Evolutionary conservation across 1,140 invertebrate species (phyloP), one percentile per base, ranked within the genome.

Genomic region (Zaprionus nigranus): DNA sequence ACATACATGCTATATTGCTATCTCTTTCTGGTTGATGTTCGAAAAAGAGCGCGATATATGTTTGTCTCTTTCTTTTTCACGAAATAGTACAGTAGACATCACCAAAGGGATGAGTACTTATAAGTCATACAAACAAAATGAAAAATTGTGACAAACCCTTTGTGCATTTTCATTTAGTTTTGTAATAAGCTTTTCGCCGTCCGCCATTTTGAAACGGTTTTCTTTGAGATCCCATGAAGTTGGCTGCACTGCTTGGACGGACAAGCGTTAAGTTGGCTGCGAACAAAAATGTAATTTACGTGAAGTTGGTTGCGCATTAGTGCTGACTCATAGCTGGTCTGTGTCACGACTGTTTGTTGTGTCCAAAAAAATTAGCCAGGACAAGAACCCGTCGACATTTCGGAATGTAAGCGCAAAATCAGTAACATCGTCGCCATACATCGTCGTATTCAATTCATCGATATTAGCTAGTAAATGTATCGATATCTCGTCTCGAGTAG

Each of bases 191-290:
- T 57, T 65, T 54, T 28, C 9, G 15, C 11, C 2, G 17, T 36
- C 20, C 53, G 67, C 73, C 67, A 75, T 71, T 60, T 68, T 74
- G 38, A 28, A 61, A 61, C 28, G 34, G 57, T 46, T 40, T 40
- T 56, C 59, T 67, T 63, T 36, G 3, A 75, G 36, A 40, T 15
- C 24, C 7, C 36, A 30, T 62, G 30, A 74, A 60, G 56, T 56
- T 49, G 38, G 58, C 34, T 67, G 46, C 56, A n/a, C 40, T 46
- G 6, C n/a, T 9, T 46, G 22, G 1, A 6, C 11, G 13, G 24
- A 59, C 13, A 11, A 0, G 13, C 20, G 34, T 61, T 51, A 68
- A 74, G 71, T 61, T 66, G 28, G 49, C 5, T 38, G 71, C 38
- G 13, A 9, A 12, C 15, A 12, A 24, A 20, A 43, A 6, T 9